Percentiles rank a stretch among this genome's conserved stretches.
phyloP scores from a whole-genome alignment of 2,113 vertebrate genomes.

The Nannospalax galili region DNA sequence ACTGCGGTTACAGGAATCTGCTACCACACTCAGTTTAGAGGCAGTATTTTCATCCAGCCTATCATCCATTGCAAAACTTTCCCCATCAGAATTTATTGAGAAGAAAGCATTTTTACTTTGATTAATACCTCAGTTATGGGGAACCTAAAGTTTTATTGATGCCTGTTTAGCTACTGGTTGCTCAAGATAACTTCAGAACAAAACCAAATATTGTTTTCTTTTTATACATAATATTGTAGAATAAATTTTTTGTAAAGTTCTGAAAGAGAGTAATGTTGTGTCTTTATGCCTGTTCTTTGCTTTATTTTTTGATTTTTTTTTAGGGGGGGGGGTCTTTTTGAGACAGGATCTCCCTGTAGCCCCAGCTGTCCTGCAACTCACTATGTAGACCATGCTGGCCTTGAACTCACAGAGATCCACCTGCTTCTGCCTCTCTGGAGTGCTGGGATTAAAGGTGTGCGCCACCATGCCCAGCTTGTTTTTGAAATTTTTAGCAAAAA shows the following conservation, averaged over 20 bases:
- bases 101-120: not conserved
- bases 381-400: too few species aligned
- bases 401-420: too few species aligned
- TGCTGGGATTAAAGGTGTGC: too few species aligned
- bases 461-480: too few species aligned
- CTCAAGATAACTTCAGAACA: constrained; percentile 26
- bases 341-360: too few species aligned
- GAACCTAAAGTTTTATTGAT: not conserved
- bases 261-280: not conserved
- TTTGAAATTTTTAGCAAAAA: constrained; percentile 46
- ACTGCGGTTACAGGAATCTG: not conserved
- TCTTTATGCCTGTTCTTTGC: not conserved
- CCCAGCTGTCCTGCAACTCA: too few species aligned
- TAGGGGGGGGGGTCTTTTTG: too few species aligned
- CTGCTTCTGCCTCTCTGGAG: too few species aligned
- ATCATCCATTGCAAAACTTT: not conserved
- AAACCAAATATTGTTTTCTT: not conserved
- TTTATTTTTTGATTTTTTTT: constrained; percentile 36
- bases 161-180: not conserved
- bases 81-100: not conserved
- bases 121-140: not conserved
- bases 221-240: constrained; percentile 4
- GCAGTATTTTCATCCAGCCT: not conserved
- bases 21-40: not conserved
- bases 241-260: not conserved